These are phyloP conservation scores for Spondyliosoma cantharus DNA, from an alignment of 2,797 vertebrate genomes.

Conservation along the genomic window DNA sequence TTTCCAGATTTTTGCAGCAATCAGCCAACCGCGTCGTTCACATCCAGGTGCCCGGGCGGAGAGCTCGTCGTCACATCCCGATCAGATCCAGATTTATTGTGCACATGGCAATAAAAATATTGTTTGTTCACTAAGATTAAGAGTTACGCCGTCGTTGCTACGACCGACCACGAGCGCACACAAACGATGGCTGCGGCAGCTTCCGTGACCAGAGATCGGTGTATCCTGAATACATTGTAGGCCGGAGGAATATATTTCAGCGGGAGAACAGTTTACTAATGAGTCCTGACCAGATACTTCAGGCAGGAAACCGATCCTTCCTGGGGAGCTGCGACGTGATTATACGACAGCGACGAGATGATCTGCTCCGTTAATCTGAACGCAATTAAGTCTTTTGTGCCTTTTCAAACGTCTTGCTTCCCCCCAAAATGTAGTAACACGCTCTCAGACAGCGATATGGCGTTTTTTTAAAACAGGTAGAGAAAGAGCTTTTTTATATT, in stretches of 20 bases:
- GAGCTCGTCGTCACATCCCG: no score
- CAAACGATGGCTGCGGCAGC: background rate
- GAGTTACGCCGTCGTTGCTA: background rate
- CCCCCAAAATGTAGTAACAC: background rate
- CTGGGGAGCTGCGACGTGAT: constrained; percentile 17
- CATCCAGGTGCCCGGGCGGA: no score
- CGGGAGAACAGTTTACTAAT: constrained; percentile 31
- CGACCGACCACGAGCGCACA: background rate
- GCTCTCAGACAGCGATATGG: background rate
- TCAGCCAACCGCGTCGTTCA: no score
- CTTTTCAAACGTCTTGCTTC: constrained; percentile 3
- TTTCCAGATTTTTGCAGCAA: no score
- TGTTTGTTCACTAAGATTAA: no score
- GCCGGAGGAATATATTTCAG: constrained; percentile 56
- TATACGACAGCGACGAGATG: constrained; percentile 26
- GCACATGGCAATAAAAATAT: no score
- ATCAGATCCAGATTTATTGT: no score
- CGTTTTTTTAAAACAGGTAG: constrained; percentile 12
- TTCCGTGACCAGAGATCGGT: background rate
- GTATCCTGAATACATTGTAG: constrained; percentile 17
- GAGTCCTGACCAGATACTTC: background rate
- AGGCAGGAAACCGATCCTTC: constrained; percentile 13
- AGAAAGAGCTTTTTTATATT: constrained; percentile 17
- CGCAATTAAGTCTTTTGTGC: constrained; percentile 26
- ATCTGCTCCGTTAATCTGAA: constrained; percentile 23